phyloP scores from a whole-genome alignment of 2,113 vertebrate genomes.

The Dipodomys merriami region DNA sequence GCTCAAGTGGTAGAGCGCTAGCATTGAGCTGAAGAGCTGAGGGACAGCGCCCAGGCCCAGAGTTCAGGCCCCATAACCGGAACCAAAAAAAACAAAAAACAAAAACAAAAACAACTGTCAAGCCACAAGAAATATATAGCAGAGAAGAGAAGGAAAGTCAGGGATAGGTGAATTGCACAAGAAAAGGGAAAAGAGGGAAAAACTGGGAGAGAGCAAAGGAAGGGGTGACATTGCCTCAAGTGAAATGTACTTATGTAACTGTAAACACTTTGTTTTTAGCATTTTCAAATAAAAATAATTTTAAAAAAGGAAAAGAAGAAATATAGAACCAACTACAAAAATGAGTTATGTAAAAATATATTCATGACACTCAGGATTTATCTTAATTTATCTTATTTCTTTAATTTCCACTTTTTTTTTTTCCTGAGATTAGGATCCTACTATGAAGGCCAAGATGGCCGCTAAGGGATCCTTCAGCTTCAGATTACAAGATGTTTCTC shows the following conservation, averaged over 20 bases:
- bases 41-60: too few relatives aligned
- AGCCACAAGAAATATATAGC: neutral
- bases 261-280: too few relatives aligned
- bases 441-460: neutral
- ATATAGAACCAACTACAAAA: too few relatives aligned
- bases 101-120: neutral
- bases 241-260: too few relatives aligned
- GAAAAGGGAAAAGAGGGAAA: neutral
- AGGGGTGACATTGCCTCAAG: too few relatives aligned
- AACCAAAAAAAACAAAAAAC: too few relatives aligned
- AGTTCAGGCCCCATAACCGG: too few relatives aligned
- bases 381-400: neutral
- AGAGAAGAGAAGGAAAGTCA: neutral
- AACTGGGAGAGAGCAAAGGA: neutral
- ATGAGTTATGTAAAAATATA: neutral
- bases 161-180: neutral
- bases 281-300: too few relatives aligned
- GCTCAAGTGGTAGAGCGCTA: too few relatives aligned
- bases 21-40: too few relatives aligned
- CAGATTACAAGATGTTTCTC: neutral
- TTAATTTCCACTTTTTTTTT: neutral
- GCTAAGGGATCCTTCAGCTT: neutral
- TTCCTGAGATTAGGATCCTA: neutral
- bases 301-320: too few relatives aligned
- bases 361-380: neutral